Evolutionary conservation across 2,888 invertebrate species (phyloP).

Genomic region (Eupithecia dodoneata): DNA sequence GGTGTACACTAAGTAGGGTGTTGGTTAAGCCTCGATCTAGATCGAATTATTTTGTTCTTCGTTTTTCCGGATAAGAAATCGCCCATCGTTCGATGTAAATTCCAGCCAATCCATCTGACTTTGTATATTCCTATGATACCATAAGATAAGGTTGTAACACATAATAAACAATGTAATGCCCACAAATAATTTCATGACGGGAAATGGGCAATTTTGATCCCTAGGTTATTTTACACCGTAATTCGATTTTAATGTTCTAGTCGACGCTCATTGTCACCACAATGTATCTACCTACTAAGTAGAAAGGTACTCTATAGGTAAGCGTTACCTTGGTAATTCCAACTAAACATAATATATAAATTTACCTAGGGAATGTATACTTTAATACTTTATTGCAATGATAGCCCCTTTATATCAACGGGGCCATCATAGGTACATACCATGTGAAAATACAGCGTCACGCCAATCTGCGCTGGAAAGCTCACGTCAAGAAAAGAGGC

Average conservation of each 20-base stretch:
- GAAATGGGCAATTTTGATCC: background rate
- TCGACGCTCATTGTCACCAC: background rate
- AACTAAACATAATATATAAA: too few species aligned
- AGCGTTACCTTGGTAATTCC: too few species aligned
- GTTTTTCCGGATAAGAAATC: too few species aligned
- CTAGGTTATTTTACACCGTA: background rate
- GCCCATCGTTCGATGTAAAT: background rate
- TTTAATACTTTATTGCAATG: too few species aligned
- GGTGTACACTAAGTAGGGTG: background rate
- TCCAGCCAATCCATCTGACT: background rate
- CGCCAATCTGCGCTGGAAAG: too few species aligned
- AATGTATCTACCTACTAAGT: background rate
- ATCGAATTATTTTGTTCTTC: background rate
- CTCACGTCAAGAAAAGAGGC: too few species aligned
- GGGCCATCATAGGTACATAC: too few species aligned
- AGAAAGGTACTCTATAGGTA: too few species aligned
- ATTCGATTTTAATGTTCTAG: slow-evolving; percentile 3
- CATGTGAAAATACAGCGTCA: too few species aligned
- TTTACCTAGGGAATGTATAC: too few species aligned
- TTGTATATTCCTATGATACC: background rate
- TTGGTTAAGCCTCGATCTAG: background rate
- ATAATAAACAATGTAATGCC: background rate
- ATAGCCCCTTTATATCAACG: too few species aligned
- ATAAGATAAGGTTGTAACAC: background rate
- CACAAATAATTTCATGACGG: background rate